Base-by-base conservation (phyloP, 2,888 invertebrate genomes). In the Hirtodrosophila confusa region DNA sequence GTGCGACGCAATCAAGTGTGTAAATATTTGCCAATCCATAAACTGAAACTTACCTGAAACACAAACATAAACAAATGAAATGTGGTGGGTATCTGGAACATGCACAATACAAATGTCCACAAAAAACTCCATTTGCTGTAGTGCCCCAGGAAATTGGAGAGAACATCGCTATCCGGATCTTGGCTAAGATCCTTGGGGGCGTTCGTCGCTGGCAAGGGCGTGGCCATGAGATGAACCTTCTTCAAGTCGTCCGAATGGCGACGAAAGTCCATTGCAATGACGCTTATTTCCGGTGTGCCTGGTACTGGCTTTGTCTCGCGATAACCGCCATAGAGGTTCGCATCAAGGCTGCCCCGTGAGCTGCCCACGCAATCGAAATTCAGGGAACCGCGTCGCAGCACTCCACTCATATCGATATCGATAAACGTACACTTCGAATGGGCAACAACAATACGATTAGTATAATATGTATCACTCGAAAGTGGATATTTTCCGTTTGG, bases 41-140 rank as follows among this genome's bases (percentile, higher is more conserved):
- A 56, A 57, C 41, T 39, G 37, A 64, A 72, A 83, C 89, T 90
- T 69, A 92, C 92, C 89, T 91, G 91, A 85, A 94, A 94, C 3
- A 94, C 94, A 58, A 93, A 93, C 27, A 93, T 92, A 88, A 94
- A 93, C 75, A 94, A 93, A 89, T 94, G 94, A 92, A 94, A 94
- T 37, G 94, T 94, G 72, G 93, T 93, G 4, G 94, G 93, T 58
- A 94, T 90, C 89, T 94, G 93, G 89, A 93, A 93, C 4, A 94
- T 85, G 11, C 93, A 93, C 45, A 94, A 89, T 9, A 94, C 79
- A 70, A 94, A 92, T 9, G 94, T 93, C 86, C 94, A 92, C 49
- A 92, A 78, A 50, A 93, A 92, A 85, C 94, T 94, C 94, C 94
- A 94, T 71, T 91, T 89, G 41, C 94, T 93, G 88, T 93, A 93